A percentile compares a stretch with the other conserved stretches of the same genome.
Conservation (phyloP, 64 coral and sea anemone genomes). For the Catalaphyllia jardinei region DNA sequence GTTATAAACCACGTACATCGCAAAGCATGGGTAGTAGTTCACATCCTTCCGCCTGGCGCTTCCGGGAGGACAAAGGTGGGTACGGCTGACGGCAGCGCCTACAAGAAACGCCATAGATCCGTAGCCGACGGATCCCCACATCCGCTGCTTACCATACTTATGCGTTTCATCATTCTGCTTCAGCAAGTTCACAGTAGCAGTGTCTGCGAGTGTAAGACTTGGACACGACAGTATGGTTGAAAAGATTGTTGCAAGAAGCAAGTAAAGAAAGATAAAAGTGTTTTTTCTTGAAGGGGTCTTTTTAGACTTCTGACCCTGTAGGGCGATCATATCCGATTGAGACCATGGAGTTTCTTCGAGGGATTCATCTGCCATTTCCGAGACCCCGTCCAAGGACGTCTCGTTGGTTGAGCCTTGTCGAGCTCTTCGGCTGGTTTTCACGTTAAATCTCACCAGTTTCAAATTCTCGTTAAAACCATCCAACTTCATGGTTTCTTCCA, state of each 20-base stretch:
- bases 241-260: conserved; percentile 88
- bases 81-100: conserved; percentile 85
- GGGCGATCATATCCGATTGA: conserved; percentile 62
- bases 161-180: conserved; percentile 85
- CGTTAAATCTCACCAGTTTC: neutral
- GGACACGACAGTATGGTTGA: conserved; percentile 89
- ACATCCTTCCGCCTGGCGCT: conserved; percentile 84
- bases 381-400: conserved; percentile 55
- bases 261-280: conserved; percentile 67
- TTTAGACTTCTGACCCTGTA: conserved; percentile 47
- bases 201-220: conserved; percentile 86
- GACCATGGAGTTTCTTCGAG: conserved; percentile 84
- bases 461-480: neutral
- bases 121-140: conserved; percentile 95
- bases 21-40: conserved; percentile 95
- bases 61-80: conserved; percentile 89
- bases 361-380: conserved; percentile 68
- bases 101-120: conserved; percentile 92
- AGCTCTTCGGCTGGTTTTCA: neutral
- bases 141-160: conserved; percentile 90
- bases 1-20: conserved; percentile 71
- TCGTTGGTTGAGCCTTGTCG: neutral
- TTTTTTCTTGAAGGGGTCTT: conserved; percentile 39
- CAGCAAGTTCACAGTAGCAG: conserved; percentile 88
- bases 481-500: neutral